Base-by-base conservation (phyloP, 1,140 invertebrate species). In the Pogonomyrmex californicus region DNA sequence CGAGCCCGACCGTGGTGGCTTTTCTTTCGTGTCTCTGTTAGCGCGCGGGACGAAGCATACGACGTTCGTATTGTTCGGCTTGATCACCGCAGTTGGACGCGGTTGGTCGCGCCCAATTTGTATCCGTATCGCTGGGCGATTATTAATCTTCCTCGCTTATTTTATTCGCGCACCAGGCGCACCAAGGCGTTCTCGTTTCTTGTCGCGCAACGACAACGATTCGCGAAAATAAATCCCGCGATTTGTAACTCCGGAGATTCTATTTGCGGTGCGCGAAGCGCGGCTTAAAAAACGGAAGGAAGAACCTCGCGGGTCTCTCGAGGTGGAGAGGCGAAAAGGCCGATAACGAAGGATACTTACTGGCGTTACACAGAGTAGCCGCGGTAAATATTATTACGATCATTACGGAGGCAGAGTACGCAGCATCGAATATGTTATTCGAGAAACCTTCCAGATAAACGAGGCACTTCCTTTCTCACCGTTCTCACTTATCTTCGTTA, bases 401-500 rank as follows among this genome's bases (percentile, higher is more conserved):
- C 68, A 83, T 83, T 83, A 83, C 30, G 79, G 54, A 75, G 79
- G 79, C 68, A 83, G 23, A 23, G 63, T 65, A 38, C 78, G 65
- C 78, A 56, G 79, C 68, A 62, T 75, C 79, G 79, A 83, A 83
- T 83, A 75, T 83, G 68, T 83, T 83, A 83, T 83, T 83, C 79
- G 79, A 60, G 68, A 83, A 60, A 83, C 79, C 79, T 83, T 83
- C 54, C 79, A 75, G 68, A 83, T 83, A 83, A 83, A 83, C 68
- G 79, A 83, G 79, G 79, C 68, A 75, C 79, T 83, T 83, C 79
- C 79, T 83, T 83, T 83, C 79, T 83, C 79, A 83, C 54, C 79
- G 68, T 75, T 83, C 79, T 75, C 79, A 83, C 79, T 83, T 83
- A 83, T 83, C 79, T 83, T 83, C 79, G 79, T 83, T 83, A 83